phyloP scores from a whole-genome alignment of 2,113 vertebrate species.

The Indri indri region DNA sequence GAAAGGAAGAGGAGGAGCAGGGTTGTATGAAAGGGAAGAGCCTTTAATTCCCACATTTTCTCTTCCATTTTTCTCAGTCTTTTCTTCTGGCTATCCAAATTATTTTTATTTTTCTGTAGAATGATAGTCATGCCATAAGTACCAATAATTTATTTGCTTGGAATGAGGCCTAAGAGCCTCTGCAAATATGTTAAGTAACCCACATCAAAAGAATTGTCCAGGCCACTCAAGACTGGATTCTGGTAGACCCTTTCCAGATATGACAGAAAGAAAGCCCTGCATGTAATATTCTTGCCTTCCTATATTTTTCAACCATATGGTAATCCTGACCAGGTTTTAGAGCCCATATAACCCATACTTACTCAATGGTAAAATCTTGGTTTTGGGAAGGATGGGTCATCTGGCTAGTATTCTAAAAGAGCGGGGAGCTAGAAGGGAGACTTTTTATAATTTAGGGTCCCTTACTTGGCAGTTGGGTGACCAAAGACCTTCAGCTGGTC shows the following conservation, averaged over 20 bases:
- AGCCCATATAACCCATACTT: not conserved
- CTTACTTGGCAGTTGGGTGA: not conserved
- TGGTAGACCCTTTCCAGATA: not conserved
- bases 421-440: not conserved
- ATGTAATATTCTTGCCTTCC: not conserved
- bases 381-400: not conserved
- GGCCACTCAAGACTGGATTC: not conserved
- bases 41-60: not conserved
- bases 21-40: not conserved
- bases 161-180: not conserved
- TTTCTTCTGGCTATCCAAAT: not conserved
- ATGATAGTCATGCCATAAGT: not conserved
- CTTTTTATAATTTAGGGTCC: not conserved
- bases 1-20: not conserved
- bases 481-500: too few species aligned
- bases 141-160: not conserved
- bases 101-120: not conserved
- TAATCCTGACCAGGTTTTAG: not conserved
- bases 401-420: not conserved
- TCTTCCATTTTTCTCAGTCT: not conserved
- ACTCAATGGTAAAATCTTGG: not conserved
- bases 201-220: not conserved
- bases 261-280: not conserved
- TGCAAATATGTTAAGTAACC: not conserved
- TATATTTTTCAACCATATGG: not conserved